Conservation (phyloP, 2,113 vertebrate species). For the Megaleporinus macrocephalus region DNA sequence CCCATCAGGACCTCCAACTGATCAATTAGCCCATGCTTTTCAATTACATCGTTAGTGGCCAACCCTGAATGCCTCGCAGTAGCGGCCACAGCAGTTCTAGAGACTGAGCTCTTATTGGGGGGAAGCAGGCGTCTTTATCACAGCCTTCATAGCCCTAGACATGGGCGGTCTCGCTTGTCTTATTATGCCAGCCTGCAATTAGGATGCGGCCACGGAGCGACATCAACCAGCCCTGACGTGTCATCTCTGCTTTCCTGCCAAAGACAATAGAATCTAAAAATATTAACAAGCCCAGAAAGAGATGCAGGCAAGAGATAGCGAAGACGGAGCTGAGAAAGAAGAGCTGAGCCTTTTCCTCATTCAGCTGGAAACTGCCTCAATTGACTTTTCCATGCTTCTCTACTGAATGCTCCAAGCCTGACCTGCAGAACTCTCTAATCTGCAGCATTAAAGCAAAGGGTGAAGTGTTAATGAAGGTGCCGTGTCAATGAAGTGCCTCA, state of each 20-base stretch:
- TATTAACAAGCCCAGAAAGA: not conserved
- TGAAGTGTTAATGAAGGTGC: not conserved
- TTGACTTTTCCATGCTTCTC: not conserved
- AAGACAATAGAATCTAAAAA: conserved; percentile 32
- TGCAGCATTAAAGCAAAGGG: not conserved
- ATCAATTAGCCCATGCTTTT: conserved; percentile 3
- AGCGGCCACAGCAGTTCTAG: not conserved
- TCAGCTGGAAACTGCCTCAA: not conserved
- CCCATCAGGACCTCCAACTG: not conserved
- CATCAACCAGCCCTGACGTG: not conserved
- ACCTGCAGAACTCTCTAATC: not conserved
- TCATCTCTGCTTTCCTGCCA: conserved; percentile 20
- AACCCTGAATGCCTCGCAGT: conserved; percentile 1
- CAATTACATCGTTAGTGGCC: not conserved
- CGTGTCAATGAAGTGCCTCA: not conserved
- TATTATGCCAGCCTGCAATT: conserved; percentile 13
- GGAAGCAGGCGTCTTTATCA: not conserved
- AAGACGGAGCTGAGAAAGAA: not conserved
- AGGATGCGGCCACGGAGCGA: conserved; percentile 4
- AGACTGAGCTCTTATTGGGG: not conserved
- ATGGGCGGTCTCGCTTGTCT: conserved; percentile 13
- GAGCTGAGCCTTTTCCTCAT: not conserved
- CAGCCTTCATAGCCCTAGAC: not conserved
- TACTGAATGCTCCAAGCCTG: not conserved
- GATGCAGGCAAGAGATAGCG: not conserved